These are phyloP conservation scores for Dysmachus trigonus DNA, from an alignment of 2,888 invertebrate species.

Conservation along the genomic window DNA sequence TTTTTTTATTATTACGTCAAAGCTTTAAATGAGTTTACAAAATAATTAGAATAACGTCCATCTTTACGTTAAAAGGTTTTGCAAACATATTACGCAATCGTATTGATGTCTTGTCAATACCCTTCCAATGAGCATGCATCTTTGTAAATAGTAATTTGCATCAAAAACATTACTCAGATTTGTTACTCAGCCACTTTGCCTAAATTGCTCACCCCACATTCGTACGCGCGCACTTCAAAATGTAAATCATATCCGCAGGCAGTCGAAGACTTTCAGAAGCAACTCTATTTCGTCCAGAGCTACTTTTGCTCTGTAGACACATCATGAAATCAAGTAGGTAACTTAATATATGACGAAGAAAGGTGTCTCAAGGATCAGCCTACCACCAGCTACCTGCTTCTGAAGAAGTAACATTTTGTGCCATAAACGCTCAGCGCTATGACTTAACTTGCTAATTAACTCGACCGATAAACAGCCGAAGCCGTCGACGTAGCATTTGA, in stretches of 20 bases:
- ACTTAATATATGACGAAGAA: neutral
- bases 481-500: neutral
- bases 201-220: neutral
- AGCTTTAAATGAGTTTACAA: neutral
- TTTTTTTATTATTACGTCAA: neutral
- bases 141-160: neutral
- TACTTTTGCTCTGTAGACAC: neutral
- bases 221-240: neutral
- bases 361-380: neutral
- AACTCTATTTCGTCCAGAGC: neutral
- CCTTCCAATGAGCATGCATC: neutral
- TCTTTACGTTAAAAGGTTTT: neutral
- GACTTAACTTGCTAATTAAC: neutral
- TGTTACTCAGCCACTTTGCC: neutral
- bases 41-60: neutral
- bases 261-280: neutral
- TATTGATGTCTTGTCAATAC: neutral
- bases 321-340: neutral
- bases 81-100: neutral
- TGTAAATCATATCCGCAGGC: neutral
- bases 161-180: neutral
- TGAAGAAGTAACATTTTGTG: neutral
- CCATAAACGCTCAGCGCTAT: neutral
- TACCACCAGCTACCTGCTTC: too few relatives aligned
- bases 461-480: neutral